Conservation (phyloP, 2,113 vertebrate genomes). For the Atrichornis clamosus region DNA sequence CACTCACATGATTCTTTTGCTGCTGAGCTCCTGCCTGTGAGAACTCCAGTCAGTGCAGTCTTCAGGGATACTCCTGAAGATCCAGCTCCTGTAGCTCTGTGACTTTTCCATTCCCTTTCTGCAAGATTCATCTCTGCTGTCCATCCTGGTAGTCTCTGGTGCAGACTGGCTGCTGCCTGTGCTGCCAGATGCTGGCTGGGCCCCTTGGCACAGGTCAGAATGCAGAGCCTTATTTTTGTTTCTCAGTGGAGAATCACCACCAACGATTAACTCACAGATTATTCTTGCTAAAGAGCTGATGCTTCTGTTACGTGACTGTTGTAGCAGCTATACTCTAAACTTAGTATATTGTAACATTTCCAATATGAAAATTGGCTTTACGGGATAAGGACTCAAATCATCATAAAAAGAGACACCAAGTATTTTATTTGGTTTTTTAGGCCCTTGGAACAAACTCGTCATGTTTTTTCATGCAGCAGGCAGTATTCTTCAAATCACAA, state of each 20-base stretch:
- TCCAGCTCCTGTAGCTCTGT: background rate
- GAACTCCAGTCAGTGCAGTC: background rate
- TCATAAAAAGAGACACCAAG: background rate
- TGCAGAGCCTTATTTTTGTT: background rate
- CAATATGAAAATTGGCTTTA: background rate
- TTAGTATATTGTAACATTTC: background rate
- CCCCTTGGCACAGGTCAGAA: background rate
- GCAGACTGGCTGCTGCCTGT: background rate
- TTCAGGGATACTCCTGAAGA: background rate
- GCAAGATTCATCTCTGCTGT: background rate
- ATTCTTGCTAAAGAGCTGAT: background rate
- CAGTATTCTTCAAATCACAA: background rate
- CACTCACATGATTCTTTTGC: background rate
- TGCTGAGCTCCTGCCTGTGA: background rate
- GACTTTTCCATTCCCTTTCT: background rate
- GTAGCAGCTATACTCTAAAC: background rate
- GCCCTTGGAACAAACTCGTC: background rate
- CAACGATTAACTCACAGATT: background rate
- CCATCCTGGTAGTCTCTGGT: background rate
- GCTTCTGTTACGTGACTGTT: background rate
- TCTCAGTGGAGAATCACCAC: background rate
- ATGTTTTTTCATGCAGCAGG: background rate
- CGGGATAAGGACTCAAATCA: background rate
- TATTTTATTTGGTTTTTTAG: background rate
- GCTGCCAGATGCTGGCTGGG: background rate